Evolutionary conservation across 2,113 vertebrate genomes (phyloP).

Genomic region (Ameiurus melas): DNA sequence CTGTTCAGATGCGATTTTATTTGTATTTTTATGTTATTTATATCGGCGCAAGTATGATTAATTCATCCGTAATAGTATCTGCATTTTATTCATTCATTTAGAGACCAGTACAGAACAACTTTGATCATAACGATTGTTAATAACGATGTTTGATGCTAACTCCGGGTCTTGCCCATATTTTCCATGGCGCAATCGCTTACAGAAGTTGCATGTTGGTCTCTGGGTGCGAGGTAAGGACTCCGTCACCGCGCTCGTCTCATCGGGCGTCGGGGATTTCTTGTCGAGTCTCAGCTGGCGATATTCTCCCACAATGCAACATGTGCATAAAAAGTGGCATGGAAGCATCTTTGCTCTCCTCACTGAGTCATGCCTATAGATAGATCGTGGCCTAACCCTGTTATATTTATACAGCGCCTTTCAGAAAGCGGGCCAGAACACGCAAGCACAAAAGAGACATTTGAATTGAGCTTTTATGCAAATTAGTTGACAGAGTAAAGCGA

Average conservation of each 20-base stretch:
- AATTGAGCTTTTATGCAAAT: background rate
- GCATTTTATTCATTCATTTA: background rate
- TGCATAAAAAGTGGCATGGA: background rate
- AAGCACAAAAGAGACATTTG: background rate
- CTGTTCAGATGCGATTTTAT: background rate
- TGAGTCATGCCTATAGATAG: constrained; percentile 9
- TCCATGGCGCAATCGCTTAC: background rate
- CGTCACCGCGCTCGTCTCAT: background rate
- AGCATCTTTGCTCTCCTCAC: background rate
- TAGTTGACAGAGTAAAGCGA: background rate
- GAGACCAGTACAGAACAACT: background rate
- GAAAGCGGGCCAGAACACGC: background rate
- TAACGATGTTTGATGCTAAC: background rate
- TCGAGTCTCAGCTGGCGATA: background rate
- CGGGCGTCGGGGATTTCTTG: background rate
- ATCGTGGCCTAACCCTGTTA: background rate
- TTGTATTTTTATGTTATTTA: background rate
- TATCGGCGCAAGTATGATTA: background rate
- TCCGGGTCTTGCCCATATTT: background rate
- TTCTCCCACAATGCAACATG: background rate
- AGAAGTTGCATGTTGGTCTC: constrained; percentile 13
- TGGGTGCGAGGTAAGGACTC: background rate
- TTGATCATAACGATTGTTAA: background rate
- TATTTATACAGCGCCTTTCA: background rate
- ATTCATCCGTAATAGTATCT: background rate